Evolutionary conservation across 2,888 invertebrate genomes (phyloP).

Genomic region (Malthinus flaveolus): DNA sequence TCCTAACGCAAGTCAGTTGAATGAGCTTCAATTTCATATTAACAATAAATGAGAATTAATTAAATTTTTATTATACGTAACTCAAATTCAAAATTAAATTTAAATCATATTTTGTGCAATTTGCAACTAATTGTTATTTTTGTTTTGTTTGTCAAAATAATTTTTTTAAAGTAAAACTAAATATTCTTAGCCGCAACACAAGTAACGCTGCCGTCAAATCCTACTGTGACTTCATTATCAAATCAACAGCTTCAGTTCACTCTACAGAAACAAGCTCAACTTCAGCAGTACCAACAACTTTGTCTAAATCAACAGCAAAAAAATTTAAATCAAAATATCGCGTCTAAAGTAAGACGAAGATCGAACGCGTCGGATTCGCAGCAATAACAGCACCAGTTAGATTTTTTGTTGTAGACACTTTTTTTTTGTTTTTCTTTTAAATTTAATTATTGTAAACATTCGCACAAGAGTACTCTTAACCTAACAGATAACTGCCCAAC

Average conservation of each 20-base stretch:
- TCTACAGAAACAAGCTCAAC: slow-evolving; percentile 49
- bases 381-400: slow-evolving; percentile 39
- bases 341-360: slow-evolving; percentile 49
- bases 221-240: slow-evolving; percentile 38
- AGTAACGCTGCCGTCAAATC: slow-evolving; percentile 42
- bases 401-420: slow-evolving; percentile 16
- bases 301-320: slow-evolving; percentile 47
- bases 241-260: slow-evolving; percentile 40
- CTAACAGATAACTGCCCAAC: slow-evolving; percentile 23
- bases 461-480: slow-evolving; percentile 23
- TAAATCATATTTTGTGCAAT: slow-evolving; percentile 10
- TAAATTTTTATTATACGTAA: not conserved
- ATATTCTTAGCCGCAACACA: slow-evolving; percentile 45
- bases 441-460: not conserved
- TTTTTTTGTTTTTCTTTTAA: slow-evolving; percentile 23
- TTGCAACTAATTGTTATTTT: slow-evolving; percentile 9
- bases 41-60: slow-evolving; percentile 32
- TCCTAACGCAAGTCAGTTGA: slow-evolving; percentile 54
- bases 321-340: slow-evolving; percentile 39
- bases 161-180: slow-evolving; percentile 27
- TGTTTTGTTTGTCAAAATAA: slow-evolving; percentile 18
- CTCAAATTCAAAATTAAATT: not conserved
- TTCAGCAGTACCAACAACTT: slow-evolving; percentile 50
- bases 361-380: slow-evolving; percentile 51
- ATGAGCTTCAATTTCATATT: slow-evolving; percentile 50